These are phyloP conservation scores for Bambusicola thoracicus DNA, from an alignment of 2,113 vertebrate species.

Conservation along the genomic window DNA sequence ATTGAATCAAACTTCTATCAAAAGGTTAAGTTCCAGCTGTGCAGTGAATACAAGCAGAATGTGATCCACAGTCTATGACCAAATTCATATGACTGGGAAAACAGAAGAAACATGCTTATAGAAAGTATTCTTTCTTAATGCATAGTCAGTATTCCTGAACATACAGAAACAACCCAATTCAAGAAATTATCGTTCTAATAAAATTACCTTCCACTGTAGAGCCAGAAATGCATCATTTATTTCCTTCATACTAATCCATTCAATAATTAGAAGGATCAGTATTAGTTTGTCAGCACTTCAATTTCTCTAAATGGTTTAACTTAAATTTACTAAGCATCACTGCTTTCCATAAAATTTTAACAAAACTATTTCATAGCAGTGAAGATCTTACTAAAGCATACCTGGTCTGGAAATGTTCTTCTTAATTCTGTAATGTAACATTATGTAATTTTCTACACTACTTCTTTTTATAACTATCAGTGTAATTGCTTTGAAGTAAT, in stretches of 20 bases:
- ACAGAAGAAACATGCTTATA: constrained; percentile 36
- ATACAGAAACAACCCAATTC: neutral
- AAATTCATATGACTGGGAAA: constrained; percentile 25
- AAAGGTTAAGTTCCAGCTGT: neutral
- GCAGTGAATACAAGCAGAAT: neutral
- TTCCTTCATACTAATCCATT: constrained; percentile 42
- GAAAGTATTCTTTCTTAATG: neutral
- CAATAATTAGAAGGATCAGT: constrained; percentile 29
- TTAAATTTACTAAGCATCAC: constrained; percentile 28
- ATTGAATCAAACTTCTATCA: neutral
- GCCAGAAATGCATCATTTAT: neutral
- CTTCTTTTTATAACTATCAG: neutral
- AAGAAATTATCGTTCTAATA: constrained; percentile 44
- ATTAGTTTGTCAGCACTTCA: constrained; percentile 38
- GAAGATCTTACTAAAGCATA: neutral
- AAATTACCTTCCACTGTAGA: constrained; percentile 31
- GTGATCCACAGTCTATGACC: neutral
- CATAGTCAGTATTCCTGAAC: constrained; percentile 4
- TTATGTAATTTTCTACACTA: neutral
- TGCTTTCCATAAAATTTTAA: constrained; percentile 32
- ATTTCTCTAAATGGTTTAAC: constrained; percentile 67
- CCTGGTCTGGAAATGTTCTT: neutral
- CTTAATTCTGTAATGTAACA: neutral
- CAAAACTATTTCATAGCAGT: constrained; percentile 15
- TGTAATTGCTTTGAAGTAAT: neutral